Evolutionary conservation across 2,113 vertebrate genomes (phyloP), one percentile per base, ranked within the genome.

Genomic region (Acrocephalus kingi): DNA sequence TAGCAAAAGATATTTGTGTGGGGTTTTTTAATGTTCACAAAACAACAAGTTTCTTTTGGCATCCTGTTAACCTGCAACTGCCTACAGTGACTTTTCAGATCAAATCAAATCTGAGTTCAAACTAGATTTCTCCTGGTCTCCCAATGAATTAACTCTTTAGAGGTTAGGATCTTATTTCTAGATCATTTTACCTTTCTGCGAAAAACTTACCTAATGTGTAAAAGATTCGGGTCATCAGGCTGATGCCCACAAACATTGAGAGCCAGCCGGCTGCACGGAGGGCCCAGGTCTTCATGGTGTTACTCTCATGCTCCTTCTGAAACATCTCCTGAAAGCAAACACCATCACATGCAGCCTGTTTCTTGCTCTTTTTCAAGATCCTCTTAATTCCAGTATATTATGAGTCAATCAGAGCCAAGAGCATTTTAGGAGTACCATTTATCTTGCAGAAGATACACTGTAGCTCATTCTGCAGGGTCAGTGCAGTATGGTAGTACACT

Each of bases 191-290:
- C 12, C 20, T 19, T 83, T 74, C 56, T 59, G 31, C 78, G 68
- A 78, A 78, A 69, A 71, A 62, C 98, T 94, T 94, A 99, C 99
- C 99, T 67, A 99, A 90, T 1, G 99, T 99, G 74, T 99, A 97
- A 74, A 99, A 92, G 94, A 99, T 99, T 66, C 98, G 98, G 4
- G 97, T 99, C 98, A 98, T 99, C 63, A 99, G 97, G 96, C 98
- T 99, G 91, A 99, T 97, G 56, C 99, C 98, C 25, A 99, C 96
- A 89, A 99, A 99, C 99, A 99, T 99, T 30, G 99, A 98, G 52
- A 98, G 92, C 99, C 99, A 99, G 66, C 99, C 99, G 0, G 97
- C 98, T 2, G 94, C 98, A 84, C 99, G 97, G n/a, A 99, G 98
- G 2, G 97, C 99, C 99, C 99, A 99, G 0, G 99, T 99, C 97